Percentiles rank a stretch among this genome's conserved stretches.
These are phyloP conservation scores for Slavum lentiscoides DNA, from an alignment of 2,888 invertebrate genomes.

Conservation along the genomic window DNA sequence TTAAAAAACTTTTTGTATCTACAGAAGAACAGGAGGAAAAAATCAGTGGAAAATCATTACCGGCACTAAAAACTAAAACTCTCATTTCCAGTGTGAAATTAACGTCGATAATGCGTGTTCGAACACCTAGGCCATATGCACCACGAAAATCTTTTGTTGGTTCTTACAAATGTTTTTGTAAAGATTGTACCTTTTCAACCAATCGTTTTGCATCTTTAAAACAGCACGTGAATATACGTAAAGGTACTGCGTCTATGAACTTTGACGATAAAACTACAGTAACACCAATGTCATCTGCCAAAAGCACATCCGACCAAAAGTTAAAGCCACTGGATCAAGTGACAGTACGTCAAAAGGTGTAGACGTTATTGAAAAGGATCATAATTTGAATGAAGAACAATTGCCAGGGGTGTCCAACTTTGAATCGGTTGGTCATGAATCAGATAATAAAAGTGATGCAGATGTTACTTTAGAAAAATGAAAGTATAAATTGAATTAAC, in stretches of 20 bases:
- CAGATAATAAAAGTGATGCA: background rate
- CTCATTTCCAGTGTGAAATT: background rate
- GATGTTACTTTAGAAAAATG: background rate
- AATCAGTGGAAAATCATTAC: background rate
- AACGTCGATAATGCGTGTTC: background rate
- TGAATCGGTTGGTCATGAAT: no score
- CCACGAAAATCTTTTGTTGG: no score
- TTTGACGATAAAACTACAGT: background rate
- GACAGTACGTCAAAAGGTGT: background rate
- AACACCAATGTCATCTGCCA: background rate
- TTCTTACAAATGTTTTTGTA: background rate
- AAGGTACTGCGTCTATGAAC: background rate
- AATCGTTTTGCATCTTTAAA: slow-evolving; percentile 1
- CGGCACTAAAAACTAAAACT: background rate
- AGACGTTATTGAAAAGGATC: slow-evolving; percentile 9
- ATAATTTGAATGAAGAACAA: background rate
- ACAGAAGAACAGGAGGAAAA: background rate
- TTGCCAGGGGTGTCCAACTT: no score
- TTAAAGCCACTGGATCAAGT: background rate
- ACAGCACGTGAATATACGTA: background rate
- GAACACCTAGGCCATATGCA: no score
- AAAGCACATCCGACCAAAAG: no score
- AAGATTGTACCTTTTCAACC: background rate
- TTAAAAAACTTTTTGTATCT: background rate
- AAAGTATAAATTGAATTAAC: background rate